A percentile compares a stretch with the other conserved stretches of the same genome.
Conservation (phyloP, 2,888 invertebrate genomes). For the Dione vanillae region DNA sequence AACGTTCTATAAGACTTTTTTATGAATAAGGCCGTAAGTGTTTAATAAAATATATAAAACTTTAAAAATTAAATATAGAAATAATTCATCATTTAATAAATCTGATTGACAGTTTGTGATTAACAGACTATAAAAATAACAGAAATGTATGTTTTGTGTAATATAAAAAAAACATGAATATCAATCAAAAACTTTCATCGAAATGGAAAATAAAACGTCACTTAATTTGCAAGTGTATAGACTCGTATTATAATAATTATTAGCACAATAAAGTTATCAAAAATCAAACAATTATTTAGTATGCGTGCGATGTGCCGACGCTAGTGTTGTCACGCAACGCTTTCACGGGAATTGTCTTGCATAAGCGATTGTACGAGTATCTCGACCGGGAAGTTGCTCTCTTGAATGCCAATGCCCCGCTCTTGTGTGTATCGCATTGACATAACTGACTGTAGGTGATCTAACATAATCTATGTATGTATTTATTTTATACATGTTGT, state of each 20-base stretch:
- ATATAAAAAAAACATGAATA: neutral
- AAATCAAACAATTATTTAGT: slow-evolving; percentile 15
- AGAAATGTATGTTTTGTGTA: neutral
- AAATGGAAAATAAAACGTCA: slow-evolving; percentile 2
- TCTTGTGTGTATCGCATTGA: slow-evolving; percentile 24
- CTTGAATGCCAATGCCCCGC: slow-evolving; percentile 48
- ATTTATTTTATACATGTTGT: neutral
- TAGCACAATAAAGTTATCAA: slow-evolving; percentile 24
- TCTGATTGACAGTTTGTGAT: no score
- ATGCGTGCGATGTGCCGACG: slow-evolving; percentile 35
- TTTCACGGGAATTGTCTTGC: slow-evolving; percentile 51
- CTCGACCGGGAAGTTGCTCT: slow-evolving; percentile 48
- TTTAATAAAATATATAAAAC: no score
- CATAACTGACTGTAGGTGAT: neutral
- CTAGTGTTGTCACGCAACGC: slow-evolving; percentile 44
- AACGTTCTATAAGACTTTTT: no score
- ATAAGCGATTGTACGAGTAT: slow-evolving; percentile 38
- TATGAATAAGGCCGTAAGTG: no score
- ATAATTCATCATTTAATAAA: no score
- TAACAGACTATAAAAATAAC: no score
- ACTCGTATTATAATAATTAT: slow-evolving; percentile 1
- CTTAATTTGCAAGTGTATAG: neutral
- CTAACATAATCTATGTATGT: slow-evolving; percentile 1
- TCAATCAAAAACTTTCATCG: slow-evolving; percentile 4
- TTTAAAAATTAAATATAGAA: no score